A percentile compares a stretch with the other conserved stretches of the same genome.
Conservation (phyloP, 2,797 vertebrate genomes). For the Aselliscus stoliczkanus region DNA sequence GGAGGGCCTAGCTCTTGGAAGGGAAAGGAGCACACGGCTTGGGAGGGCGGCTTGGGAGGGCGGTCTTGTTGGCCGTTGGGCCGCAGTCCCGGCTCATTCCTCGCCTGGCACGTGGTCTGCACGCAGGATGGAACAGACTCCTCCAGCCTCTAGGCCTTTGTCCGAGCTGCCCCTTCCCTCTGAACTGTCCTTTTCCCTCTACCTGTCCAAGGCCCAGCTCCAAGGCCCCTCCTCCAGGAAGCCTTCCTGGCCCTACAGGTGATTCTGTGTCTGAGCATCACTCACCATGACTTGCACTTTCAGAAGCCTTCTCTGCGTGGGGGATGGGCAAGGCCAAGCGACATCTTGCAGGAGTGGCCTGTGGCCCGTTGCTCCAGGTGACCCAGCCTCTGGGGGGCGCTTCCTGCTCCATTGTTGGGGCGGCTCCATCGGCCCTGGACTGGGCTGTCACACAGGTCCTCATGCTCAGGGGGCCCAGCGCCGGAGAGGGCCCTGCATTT, state of each 20-base stretch:
- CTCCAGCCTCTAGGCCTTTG: neutral
- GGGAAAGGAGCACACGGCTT: neutral
- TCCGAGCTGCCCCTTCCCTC: neutral
- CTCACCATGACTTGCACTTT: neutral
- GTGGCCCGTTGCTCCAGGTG: neutral
- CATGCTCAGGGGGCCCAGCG: fast-evolving
- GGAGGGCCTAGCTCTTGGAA: neutral
- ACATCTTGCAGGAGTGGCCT: neutral
- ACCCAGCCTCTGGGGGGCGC: neutral
- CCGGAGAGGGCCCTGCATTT: neutral
- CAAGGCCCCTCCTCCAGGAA: neutral
- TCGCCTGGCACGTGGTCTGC: neutral
- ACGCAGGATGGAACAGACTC: neutral
- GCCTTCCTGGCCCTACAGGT: neutral
- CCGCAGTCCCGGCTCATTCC: neutral
- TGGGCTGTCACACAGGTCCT: fast-evolving
- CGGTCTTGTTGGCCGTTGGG: neutral
- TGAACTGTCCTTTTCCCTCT: neutral
- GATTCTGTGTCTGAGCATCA: neutral
- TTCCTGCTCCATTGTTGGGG: neutral
- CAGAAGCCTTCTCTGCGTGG: neutral
- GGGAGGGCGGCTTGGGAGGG: too few species aligned
- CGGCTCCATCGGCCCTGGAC: fast-evolving
- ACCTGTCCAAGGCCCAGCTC: neutral
- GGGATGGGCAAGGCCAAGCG: neutral